Conservation (phyloP, 2,113 vertebrate species). For the Bos javanicus region DNA sequence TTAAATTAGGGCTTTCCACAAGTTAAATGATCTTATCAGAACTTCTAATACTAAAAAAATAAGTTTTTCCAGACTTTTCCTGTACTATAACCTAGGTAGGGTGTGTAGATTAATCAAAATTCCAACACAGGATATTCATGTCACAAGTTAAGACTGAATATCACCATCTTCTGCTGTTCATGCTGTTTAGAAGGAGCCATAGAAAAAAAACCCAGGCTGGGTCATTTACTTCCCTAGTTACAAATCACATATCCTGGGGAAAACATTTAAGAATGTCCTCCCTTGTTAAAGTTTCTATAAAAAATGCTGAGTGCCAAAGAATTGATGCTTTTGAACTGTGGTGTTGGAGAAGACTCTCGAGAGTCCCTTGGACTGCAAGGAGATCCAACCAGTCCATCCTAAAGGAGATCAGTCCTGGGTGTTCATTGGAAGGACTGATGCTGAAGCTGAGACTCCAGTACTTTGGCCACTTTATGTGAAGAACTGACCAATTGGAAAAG, state of each 20-base stretch:
- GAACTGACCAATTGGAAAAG: not conserved
- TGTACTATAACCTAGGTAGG: not conserved
- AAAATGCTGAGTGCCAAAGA: not conserved
- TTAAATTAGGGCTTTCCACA: not conserved
- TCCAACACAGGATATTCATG: not conserved
- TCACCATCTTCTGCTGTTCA: not conserved
- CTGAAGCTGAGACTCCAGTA: not conserved
- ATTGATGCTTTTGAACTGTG: not conserved
- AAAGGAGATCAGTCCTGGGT: not conserved
- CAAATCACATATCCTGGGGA: not conserved
- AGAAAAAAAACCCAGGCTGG: not conserved
- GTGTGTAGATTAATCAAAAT: not conserved
- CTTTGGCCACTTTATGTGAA: not conserved
- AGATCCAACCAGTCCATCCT: not conserved
- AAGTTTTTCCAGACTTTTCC: not conserved
- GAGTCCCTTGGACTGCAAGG: not conserved
- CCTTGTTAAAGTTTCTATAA: not conserved
- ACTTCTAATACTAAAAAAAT: not conserved
- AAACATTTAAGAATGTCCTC: not conserved
- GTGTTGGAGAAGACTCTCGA: not conserved
- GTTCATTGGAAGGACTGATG: not conserved
- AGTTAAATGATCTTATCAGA: not conserved
- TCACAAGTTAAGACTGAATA: not conserved
- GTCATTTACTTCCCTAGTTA: not conserved
- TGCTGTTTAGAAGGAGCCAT: not conserved